Percentiles rank a stretch among this genome's conserved stretches.
These are phyloP conservation scores for Alentia gelatinosa DNA, from an alignment of 2,888 invertebrate genomes.

Conservation along the genomic window DNA sequence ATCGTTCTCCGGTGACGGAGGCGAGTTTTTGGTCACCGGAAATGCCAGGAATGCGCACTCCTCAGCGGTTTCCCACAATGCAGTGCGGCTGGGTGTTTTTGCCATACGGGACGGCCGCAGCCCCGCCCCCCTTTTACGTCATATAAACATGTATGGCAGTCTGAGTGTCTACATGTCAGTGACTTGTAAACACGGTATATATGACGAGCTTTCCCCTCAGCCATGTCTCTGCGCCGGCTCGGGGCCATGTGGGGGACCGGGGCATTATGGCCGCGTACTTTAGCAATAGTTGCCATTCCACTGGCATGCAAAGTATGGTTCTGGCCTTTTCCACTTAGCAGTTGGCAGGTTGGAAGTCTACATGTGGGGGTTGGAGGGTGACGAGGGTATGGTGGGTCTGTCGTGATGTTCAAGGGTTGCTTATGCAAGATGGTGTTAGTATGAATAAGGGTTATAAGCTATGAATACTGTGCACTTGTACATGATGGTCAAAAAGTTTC, in stretches of 20 bases:
- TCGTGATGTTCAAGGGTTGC: too few species aligned
- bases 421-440: too few species aligned
- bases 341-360: background rate
- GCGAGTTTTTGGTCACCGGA: background rate
- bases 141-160: background rate
- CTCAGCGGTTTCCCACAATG: background rate
- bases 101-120: background rate
- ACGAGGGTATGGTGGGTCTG: background rate
- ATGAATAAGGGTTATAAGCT: too few species aligned
- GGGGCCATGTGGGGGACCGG: background rate
- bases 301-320: constrained; percentile 6
- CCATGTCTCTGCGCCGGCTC: background rate
- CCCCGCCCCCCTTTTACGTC: background rate
- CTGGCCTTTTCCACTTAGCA: background rate
- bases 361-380: background rate
- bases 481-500: too few species aligned
- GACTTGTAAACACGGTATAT: background rate
- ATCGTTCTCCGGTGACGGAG: background rate
- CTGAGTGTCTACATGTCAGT: background rate
- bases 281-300: background rate
- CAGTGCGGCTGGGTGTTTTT: background rate
- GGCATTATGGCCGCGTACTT: background rate
- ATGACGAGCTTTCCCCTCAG: background rate
- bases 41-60: background rate
- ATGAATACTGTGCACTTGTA: too few species aligned